Percentiles rank a stretch among this genome's conserved stretches.
phyloP scores from a whole-genome alignment of 2,797 vertebrate species.

The Alectoris magna region DNA sequence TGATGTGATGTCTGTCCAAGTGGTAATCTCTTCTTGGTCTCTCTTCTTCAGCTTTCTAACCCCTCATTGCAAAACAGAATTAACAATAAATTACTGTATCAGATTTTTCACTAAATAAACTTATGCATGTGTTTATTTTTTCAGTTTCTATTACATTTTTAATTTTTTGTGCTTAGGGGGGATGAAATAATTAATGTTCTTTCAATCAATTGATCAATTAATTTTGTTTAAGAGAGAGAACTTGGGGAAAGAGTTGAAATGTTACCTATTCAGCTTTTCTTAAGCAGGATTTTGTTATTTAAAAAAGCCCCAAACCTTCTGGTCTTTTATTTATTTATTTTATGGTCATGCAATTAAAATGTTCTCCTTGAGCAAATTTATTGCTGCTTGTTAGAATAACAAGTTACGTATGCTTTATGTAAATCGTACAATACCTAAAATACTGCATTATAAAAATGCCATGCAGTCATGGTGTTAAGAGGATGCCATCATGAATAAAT shows the following conservation, averaged over 20 bases:
- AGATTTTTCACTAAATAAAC: slow-evolving; percentile 25
- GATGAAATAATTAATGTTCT: not conserved
- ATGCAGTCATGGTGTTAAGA: not conserved
- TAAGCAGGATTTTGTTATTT: not conserved
- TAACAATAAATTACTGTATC: not conserved
- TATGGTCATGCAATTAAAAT: not conserved
- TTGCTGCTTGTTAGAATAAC: not conserved
- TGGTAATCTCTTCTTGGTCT: not conserved
- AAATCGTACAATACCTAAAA: not conserved
- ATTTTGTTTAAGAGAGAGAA: not conserved
- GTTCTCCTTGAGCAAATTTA: not conserved
- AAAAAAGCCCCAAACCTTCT: not conserved
- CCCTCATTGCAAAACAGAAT: not conserved
- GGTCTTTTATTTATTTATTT: not conserved
- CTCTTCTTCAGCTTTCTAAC: not conserved
- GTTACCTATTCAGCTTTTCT: not conserved
- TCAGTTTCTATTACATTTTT: not conserved
- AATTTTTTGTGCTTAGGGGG: fast-evolving
- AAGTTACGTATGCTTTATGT: not conserved
- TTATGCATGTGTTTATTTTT: not conserved
- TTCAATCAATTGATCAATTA: not conserved
- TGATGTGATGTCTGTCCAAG: not conserved
- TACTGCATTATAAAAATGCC: not conserved
- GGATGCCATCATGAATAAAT: not conserved
- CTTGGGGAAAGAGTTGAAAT: not conserved